A percentile compares a stretch with the other conserved stretches of the same genome.
Conservation (phyloP, 1,140 invertebrate genomes). For the Venustaconcha ellipsiformis region DNA sequence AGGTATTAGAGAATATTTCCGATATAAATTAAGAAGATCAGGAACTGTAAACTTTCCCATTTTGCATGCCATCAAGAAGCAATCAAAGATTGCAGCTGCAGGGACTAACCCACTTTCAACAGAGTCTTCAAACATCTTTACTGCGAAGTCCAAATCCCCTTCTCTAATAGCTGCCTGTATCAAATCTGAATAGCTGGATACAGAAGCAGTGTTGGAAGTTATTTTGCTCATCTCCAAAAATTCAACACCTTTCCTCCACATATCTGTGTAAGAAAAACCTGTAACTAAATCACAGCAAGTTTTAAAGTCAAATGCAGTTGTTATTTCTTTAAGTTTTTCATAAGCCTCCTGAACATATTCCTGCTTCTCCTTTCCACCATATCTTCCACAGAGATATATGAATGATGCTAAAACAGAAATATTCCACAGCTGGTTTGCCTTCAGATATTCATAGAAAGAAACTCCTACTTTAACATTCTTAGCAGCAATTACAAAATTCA, state of each 20-base stretch:
- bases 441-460: constrained; percentile 7
- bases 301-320: no score
- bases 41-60: no score
- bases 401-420: not conserved
- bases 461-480: constrained; percentile 7
- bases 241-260: constrained; percentile 5
- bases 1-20: no score
- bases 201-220: not conserved
- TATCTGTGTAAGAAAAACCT: not conserved
- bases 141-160: no score
- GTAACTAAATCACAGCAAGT: no score
- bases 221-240: not conserved
- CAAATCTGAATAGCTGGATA: no score
- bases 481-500: not conserved
- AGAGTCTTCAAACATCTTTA: no score
- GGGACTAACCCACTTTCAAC: no score
- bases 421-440: constrained; percentile 1
- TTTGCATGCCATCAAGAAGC: no score
- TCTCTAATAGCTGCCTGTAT: no score
- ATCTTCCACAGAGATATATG: not conserved
- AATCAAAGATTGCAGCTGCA: no score
- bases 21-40: no score
- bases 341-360: constrained; percentile 1
- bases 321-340: constrained; percentile 1
- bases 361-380: not conserved